Evolutionary conservation across 2,113 vertebrate species (phyloP).

Genomic region (Catharus bicknelli): DNA sequence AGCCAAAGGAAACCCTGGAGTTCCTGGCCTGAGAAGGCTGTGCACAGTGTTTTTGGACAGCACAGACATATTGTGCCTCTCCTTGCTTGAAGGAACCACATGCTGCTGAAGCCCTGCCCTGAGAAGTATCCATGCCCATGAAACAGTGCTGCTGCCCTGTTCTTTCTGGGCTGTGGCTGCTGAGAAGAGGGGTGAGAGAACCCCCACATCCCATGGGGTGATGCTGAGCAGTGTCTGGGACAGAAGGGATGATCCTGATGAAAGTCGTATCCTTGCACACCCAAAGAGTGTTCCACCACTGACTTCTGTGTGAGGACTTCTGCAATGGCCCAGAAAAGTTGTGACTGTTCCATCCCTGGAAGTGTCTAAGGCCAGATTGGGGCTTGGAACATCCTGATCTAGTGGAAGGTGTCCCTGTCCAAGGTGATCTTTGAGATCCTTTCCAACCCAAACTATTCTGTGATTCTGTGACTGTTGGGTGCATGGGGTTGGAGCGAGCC

Average conservation of each 20-base stretch:
- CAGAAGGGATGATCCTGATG: neutral
- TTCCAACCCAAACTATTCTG: neutral
- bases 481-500: neutral
- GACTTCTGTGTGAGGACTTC: neutral
- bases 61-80: neutral
- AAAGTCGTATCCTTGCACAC: neutral
- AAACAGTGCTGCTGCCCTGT: neutral
- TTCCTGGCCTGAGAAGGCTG: neutral
- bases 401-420: neutral
- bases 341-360: neutral
- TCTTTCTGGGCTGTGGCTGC: neutral
- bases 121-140: neutral
- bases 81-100: neutral
- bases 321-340: neutral
- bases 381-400: neutral
- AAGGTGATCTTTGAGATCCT: neutral
- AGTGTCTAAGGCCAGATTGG: neutral
- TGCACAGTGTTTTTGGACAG: neutral
- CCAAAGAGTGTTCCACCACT: neutral
- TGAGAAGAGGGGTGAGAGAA: neutral
- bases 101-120: neutral
- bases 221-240: neutral
- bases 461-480: neutral
- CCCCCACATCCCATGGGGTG: accelerated
- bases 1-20: neutral